These are phyloP conservation scores for Poicephalus gulielmi DNA, from an alignment of 2,113 vertebrate genomes.

Conservation along the genomic window DNA sequence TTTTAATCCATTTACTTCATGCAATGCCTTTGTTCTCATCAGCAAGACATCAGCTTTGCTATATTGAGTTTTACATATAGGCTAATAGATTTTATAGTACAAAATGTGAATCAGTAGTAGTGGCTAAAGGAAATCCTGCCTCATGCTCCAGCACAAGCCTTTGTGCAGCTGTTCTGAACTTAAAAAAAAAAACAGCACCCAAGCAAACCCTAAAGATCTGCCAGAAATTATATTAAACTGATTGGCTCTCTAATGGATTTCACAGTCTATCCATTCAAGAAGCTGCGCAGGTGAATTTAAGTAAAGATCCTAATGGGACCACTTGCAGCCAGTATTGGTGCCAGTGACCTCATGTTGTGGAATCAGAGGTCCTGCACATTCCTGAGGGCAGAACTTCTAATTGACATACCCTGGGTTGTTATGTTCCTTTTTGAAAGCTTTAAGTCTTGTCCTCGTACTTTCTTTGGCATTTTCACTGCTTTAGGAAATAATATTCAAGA, in stretches of 20 bases:
- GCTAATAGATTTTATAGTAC: neutral
- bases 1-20: neutral
- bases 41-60: slow-evolving; percentile 27
- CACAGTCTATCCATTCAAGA: neutral
- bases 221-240: neutral
- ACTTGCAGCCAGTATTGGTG: neutral
- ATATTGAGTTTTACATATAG: neutral
- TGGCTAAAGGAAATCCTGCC: neutral
- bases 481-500: neutral
- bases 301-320: neutral
- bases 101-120: neutral
- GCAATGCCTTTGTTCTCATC: slow-evolving; percentile 1
- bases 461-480: accelerated
- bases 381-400: neutral
- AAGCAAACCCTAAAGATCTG: neutral
- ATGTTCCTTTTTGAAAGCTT: neutral
- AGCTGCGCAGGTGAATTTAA: neutral
- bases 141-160: neutral
- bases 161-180: slow-evolving; percentile 9
- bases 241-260: neutral
- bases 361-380: neutral
- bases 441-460: neutral
- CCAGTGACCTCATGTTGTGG: neutral
- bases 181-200: neutral
- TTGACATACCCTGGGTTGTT: neutral